Evolutionary conservation across 2,113 vertebrate species (phyloP).

Genomic region (Acanthochromis polyacanthus): DNA sequence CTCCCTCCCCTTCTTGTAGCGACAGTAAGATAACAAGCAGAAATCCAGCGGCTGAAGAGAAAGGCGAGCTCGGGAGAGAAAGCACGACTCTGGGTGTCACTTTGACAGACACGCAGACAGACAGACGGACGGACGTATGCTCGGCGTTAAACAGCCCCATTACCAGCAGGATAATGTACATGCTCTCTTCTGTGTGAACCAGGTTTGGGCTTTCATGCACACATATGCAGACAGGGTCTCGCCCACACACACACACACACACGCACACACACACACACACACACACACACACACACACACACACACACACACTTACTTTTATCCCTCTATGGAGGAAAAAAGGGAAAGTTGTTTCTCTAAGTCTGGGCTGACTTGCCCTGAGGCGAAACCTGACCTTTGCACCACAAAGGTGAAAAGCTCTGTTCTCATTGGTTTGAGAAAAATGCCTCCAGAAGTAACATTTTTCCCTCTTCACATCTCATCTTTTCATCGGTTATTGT

Average conservation of each 20-base stretch:
- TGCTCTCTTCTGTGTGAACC: constrained; percentile 22
- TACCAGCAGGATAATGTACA: constrained; percentile 52
- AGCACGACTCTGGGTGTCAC: background rate
- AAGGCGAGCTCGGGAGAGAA: constrained; percentile 8
- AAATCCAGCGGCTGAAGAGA: background rate
- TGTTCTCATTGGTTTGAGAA: constrained; percentile 83
- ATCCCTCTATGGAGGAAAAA: constrained; percentile 59
- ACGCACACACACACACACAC: constrained; percentile 26
- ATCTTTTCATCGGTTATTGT: constrained; percentile 82
- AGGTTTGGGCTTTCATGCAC: constrained; percentile 29
- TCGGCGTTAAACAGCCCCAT: constrained; percentile 12
- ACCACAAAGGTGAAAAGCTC: constrained; percentile 83
- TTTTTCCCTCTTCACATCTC: constrained; percentile 85
- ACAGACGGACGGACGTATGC: no score
- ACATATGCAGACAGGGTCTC: constrained; percentile 26
- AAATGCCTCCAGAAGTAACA: constrained; percentile 85
- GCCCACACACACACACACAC: constrained; percentile 44
- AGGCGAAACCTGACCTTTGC: constrained; percentile 83
- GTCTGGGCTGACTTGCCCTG: constrained; percentile 78
- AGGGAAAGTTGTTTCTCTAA: constrained; percentile 71
- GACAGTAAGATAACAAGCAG: no score
- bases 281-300: constrained; percentile 45
- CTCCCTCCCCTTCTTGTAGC: background rate
- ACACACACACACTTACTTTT: constrained; percentile 30
- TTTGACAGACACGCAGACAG: no score